Evolutionary conservation across 2,113 vertebrate species (phyloP).

Genomic region (Nicator chloris): DNA sequence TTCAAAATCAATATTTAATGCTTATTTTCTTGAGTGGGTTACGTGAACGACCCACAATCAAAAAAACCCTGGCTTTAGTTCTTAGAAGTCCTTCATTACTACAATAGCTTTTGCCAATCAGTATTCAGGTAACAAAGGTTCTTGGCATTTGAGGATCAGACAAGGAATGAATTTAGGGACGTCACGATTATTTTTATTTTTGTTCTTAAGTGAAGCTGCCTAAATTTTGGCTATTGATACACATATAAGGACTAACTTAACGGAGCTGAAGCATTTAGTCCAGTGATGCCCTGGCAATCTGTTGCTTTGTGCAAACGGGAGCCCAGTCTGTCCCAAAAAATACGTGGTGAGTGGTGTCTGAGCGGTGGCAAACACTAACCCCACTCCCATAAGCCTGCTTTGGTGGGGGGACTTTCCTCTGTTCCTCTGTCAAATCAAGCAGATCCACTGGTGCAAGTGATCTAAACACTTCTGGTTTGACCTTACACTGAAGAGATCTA

Average conservation of each 20-base stretch:
- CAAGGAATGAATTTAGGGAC: neutral
- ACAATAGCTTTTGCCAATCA: neutral
- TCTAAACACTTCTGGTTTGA: neutral
- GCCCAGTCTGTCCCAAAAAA: neutral
- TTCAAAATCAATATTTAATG: neutral
- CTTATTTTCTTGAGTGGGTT: neutral
- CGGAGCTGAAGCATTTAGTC: neutral
- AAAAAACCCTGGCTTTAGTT: neutral
- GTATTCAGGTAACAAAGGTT: neutral
- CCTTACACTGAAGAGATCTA: neutral
- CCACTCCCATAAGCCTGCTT: accelerated
- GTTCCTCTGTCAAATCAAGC: neutral
- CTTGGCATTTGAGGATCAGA: neutral
- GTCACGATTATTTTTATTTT: neutral
- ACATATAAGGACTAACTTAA: neutral
- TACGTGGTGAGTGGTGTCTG: neutral
- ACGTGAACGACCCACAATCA: neutral
- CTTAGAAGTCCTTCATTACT: neutral
- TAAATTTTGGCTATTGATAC: neutral
- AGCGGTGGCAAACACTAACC: neutral
- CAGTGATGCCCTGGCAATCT: neutral
- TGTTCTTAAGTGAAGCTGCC: neutral
- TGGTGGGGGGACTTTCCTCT: neutral
- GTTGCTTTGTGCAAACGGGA: neutral
- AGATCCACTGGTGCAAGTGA: neutral